Base-by-base conservation (phyloP, 2,797 vertebrate genomes). In the Columba guinea region DNA sequence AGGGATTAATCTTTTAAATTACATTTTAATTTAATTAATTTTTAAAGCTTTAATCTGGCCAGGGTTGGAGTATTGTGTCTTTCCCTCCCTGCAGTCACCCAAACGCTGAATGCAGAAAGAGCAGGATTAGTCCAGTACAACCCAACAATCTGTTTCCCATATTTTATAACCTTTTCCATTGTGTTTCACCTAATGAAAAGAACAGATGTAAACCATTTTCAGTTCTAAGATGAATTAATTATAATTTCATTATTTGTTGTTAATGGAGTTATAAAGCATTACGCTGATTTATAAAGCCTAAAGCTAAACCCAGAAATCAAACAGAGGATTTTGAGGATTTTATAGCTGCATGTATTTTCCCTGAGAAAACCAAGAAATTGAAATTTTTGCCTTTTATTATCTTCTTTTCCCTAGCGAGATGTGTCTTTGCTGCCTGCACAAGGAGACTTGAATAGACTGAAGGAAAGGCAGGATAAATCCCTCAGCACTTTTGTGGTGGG, bases 251-350 rank as follows among this genome's bases (percentile, higher is more conserved):
- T 55, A 15, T 77, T 82, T 58, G 4, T 46, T 64, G 11, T 41
- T 55, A 49, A n/a, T 51, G 84, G 34, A 12, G 5, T 88, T 67
- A 6, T 4, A 13, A 69, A 80, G 17, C 13, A 3, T 55, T 59
- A 59, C 21, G 9, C 52, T 58, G 46, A 46, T 19, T 48, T 24
- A 16, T 3, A 67, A 91, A 83, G 10, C 46, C 63, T 24, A 52
- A 82, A 82, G 23, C 37, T 28, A 53, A 81, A 69, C 58, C n/a
- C 53, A 79, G 65, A 79, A 92, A 68, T 48, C 65, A n/a, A 88
- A 13, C 9, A 37, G 58, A 10, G 20, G 19, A 24, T 49, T 91
- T 52, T n/a, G 68, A 83, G 41, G 32, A 51, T 80, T 86, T 87
- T 55, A 68, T 9, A 59, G 27, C 48, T 67, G 13, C 0, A 1